These are phyloP conservation scores for Trachemys scripta DNA, from an alignment of 2,113 vertebrate genomes.

Conservation along the genomic window DNA sequence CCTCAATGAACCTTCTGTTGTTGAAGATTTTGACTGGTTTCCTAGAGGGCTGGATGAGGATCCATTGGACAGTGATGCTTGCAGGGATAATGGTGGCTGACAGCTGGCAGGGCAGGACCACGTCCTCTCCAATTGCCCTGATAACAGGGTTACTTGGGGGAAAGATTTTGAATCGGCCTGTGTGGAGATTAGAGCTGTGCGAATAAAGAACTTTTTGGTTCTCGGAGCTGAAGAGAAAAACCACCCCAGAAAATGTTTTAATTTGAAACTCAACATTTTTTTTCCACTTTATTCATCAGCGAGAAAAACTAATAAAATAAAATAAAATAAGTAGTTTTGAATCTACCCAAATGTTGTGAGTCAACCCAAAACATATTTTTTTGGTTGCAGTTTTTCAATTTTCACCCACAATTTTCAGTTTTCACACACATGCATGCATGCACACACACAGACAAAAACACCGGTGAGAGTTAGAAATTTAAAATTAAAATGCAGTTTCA, in stretches of 20 bases:
- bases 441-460: too few relatives aligned
- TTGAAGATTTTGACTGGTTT: background rate
- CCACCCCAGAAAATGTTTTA: background rate
- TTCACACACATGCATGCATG: too few relatives aligned
- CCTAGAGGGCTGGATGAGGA: background rate
- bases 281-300: too few relatives aligned
- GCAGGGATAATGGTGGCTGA: background rate
- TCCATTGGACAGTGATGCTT: background rate
- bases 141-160: background rate
- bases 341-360: background rate
- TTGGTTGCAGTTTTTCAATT: background rate
- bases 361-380: background rate
- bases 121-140: background rate
- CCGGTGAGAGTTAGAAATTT: rapidly evolving
- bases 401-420: too few relatives aligned
- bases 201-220: background rate
- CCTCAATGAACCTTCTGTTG: background rate
- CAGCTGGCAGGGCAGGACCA: background rate
- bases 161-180: background rate
- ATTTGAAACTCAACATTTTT: background rate
- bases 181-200: background rate
- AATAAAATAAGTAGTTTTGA: background rate
- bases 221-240: too few relatives aligned
- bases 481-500: too few relatives aligned
- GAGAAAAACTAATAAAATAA: too few relatives aligned